Conservation (phyloP, 2,888 invertebrate species). For the Euproctis similis region DNA sequence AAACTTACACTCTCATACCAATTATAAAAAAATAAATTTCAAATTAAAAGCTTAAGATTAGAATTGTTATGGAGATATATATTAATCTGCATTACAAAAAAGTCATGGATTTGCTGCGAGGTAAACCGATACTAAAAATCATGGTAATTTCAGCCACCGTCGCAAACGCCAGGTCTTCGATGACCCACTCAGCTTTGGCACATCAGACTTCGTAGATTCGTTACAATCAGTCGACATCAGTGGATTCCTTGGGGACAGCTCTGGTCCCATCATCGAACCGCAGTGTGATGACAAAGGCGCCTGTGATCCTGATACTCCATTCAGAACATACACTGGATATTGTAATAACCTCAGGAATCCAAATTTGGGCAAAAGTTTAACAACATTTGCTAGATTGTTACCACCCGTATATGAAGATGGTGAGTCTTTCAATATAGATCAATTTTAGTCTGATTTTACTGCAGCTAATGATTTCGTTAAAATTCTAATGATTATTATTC, state of each 20-base stretch:
- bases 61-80: too few relatives aligned
- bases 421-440: constrained; percentile 34
- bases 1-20: too few relatives aligned
- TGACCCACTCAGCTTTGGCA: constrained; percentile 57
- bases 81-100: too few relatives aligned
- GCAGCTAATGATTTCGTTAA: background rate
- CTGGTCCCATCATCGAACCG: constrained; percentile 78
- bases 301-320: constrained; percentile 83
- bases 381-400: constrained; percentile 88
- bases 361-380: constrained; percentile 86
- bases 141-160: constrained; percentile 55
- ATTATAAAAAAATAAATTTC: too few relatives aligned
- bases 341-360: constrained; percentile 93
- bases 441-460: too few relatives aligned
- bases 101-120: background rate
- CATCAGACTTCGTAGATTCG: constrained; percentile 81
- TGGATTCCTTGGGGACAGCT: constrained; percentile 78
- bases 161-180: constrained; percentile 85
- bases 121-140: background rate
- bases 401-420: constrained; percentile 93
- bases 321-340: constrained; percentile 86
- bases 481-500: background rate
- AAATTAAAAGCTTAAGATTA: too few relatives aligned
- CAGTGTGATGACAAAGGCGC: constrained; percentile 82
- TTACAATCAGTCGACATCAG: constrained; percentile 87